Base-by-base conservation (phyloP, 2,797 vertebrate species). In the Dryobates pubescens region DNA sequence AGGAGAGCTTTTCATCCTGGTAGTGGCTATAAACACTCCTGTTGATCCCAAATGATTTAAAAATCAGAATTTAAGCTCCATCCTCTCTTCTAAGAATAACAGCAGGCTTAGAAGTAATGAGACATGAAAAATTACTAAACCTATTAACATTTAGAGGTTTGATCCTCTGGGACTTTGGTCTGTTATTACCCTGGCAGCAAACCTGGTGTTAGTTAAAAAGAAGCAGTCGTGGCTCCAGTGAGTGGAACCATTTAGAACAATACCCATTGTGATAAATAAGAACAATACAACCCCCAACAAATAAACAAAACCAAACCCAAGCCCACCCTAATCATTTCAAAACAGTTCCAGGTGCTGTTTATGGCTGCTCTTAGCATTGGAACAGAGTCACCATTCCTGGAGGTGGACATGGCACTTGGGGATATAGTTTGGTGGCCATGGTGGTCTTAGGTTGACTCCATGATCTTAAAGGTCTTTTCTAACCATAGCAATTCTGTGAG, bases 101-200 rank as follows among this genome's bases (percentile, higher is more conserved):
- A 36, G 36, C 64, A 18, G 54, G 38, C 67, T 91, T 82, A 76
- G 64, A 86, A 49, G 30, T 89, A 91, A 68, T 13, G 45, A 94
- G 64, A 79, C 49, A 70, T 29, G 75, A 88, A 92, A 89, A 86
- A 79, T 68, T 41, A 77, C 54, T 84, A 80, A 84, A 82, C 26
- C 29, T 88, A 51, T 89, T 93, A 93, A 43, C 13, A 24, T 68
- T 41, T 79, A 38, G 27, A 16, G 15, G 15, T 64, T 70, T 82
- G 43, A 53, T 71, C 61, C 32, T 68, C 13, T 62, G 22, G 49
- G 26, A 51, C 13, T 88, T 62, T 57, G 8, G 8, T 78, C 34
- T 67, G 86, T 38, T 74, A 2, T 90, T 70, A 47, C 16, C 0
- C 1, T n/a, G 73, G 70, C 76, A 89, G 82, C 36, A 86, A 82